Evolutionary conservation across 2,888 invertebrate genomes (phyloP), one percentile per base, ranked within the genome.

Genomic region (Pheosia gnoma): DNA sequence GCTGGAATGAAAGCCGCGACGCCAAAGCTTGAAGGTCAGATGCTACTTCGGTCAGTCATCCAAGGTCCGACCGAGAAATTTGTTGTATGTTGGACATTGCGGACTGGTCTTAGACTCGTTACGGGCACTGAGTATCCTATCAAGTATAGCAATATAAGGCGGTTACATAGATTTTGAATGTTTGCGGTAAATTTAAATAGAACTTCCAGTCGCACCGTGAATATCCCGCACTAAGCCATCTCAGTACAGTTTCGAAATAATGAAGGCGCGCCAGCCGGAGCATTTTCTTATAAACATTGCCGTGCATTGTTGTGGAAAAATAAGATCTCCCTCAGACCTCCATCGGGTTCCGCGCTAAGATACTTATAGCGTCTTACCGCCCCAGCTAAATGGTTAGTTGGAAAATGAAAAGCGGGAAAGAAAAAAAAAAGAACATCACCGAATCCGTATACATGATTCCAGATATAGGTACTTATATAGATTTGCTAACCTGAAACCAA

Each of bases 231-330:
- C 81, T 83, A 79, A 80, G 76, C 77, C 79, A 72, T 79, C 79
- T 73, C 75, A 76, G 80, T 84, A 82, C 81, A 81, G 77, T 79
- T 79, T 82, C 67, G 71, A 81, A 87, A 88, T 88, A 88, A 89
- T 86, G 87, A 88, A 86, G 84, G 79, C 80, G 78, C 75, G 73
- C 70, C 80, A 80, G 81, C 77, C 79, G 81, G 82, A 84, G 81
- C 71, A 80, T 78, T 85, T 86, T 77, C 80, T 87, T 84, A 82
- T 83, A 85, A 85, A 85, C 78, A 81, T 67, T 65, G 77, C 79
- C 78, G 78, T 79, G 83, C 81, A 85, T 86, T 85, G 85, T 85
- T 80, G 78, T 78, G 78, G 69, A 74, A 79, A 79, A 81, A 76
- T 76, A 66, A 25, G 58, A 61, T 79, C 73, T 78, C 77, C 78